Evolutionary conservation across 1,140 invertebrate genomes (phyloP).

Genomic region (Nylanderia fulva): DNA sequence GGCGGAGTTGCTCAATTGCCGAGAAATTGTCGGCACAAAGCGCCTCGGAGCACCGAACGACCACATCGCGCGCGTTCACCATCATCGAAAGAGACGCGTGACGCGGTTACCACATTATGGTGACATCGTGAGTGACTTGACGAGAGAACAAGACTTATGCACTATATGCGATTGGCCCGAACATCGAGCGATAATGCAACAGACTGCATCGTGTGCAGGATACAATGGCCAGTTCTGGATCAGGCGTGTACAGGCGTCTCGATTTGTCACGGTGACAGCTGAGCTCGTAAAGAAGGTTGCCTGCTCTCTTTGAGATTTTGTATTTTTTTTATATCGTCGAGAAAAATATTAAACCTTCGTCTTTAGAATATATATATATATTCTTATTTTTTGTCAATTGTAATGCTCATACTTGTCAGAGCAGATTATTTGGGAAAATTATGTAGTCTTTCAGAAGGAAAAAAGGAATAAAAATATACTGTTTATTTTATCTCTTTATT

Average conservation of each 20-base stretch:
- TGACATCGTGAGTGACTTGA: slow-evolving; percentile 31
- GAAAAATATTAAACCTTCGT: background rate
- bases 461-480: background rate
- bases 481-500: background rate
- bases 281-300: background rate
- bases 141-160: background rate
- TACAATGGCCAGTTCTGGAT: slow-evolving; percentile 7
- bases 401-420: no score
- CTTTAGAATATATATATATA: background rate
- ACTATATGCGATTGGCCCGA: slow-evolving; percentile 19
- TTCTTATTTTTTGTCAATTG: background rate
- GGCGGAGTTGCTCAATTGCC: slow-evolving; percentile 56
- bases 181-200: slow-evolving; percentile 10
- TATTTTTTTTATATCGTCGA: background rate
- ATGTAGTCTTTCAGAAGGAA: background rate
- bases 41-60: background rate
- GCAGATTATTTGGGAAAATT: background rate
- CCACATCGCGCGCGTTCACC: background rate
- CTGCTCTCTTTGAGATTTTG: background rate
- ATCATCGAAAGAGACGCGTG: slow-evolving; percentile 39
- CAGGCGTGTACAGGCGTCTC: background rate
- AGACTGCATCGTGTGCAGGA: background rate
- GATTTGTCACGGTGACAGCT: slow-evolving; percentile 36
- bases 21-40: slow-evolving; percentile 60
- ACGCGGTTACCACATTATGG: slow-evolving; percentile 24